phyloP scores from a whole-genome alignment of 2,797 vertebrate genomes.

The Hyperoplus lanceolatus region DNA sequence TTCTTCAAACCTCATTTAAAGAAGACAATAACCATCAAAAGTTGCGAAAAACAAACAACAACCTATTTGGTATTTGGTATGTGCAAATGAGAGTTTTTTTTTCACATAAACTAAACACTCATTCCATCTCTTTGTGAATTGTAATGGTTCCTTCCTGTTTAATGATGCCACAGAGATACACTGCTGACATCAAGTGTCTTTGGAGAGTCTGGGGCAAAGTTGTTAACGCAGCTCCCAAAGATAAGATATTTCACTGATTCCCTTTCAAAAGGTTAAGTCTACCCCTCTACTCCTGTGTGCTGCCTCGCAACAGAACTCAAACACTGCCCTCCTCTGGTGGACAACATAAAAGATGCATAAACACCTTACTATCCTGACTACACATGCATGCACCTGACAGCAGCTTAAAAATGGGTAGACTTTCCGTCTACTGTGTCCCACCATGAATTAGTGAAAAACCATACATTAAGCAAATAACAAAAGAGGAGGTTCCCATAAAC shows the following conservation, averaged over 20 bases:
- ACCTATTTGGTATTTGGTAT: conserved; percentile 5
- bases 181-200: conserved; percentile 45
- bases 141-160: conserved; percentile 85
- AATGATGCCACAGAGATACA: conserved; percentile 69
- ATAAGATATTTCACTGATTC: conserved; percentile 41
- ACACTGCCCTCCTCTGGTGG: conserved; percentile 70
- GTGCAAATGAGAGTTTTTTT: conserved; percentile 34
- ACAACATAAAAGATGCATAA: conserved; percentile 5
- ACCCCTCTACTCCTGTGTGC: too few relatives aligned
- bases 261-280: too few relatives aligned
- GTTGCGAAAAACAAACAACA: conserved; percentile 14
- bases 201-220: conserved; percentile 47
- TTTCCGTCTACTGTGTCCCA: conserved; percentile 40
- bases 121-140: conserved; percentile 52
- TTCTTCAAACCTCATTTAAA: neutral
- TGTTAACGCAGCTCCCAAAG: conserved; percentile 18
- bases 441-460: conserved; percentile 3
- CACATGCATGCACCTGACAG: neutral
- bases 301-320: conserved; percentile 12
- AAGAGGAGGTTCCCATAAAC: conserved; percentile 43
- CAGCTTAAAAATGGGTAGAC: conserved; percentile 7
- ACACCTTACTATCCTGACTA: conserved; percentile 8
- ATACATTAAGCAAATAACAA: conserved; percentile 47
- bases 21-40: neutral
- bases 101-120: conserved; percentile 62